These are phyloP conservation scores for Pontoporia blainvillei DNA, from an alignment of 2,113 vertebrate species.

Conservation along the genomic window DNA sequence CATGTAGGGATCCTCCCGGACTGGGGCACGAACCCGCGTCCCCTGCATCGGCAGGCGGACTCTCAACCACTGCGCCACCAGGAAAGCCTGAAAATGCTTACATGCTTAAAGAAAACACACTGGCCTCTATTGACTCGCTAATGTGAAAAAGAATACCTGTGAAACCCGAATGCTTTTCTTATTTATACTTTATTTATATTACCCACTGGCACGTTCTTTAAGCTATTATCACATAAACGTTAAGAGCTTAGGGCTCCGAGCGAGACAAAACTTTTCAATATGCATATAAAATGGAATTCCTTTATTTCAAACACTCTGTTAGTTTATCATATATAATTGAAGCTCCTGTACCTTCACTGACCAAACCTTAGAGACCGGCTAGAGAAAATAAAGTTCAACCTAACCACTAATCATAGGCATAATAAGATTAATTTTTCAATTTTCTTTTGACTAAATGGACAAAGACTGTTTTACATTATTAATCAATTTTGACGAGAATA, in stretches of 20 bases:
- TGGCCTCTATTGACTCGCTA: neutral
- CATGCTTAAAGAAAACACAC: neutral
- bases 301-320: conserved; percentile 2
- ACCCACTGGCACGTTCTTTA: neutral
- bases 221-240: neutral
- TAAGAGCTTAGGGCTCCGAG: neutral
- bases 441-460: neutral
- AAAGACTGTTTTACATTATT: neutral
- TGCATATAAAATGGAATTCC: neutral
- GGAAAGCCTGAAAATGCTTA: no score
- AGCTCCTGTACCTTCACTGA: neutral
- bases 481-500: neutral
- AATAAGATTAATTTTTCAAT: neutral
- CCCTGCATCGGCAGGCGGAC: no score
- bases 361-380: neutral
- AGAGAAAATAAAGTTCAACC: neutral
- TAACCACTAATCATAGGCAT: neutral
- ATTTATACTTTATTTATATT: neutral
- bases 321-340: neutral
- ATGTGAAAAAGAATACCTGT: neutral
- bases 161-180: neutral
- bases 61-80: no score
- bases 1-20: no score
- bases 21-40: no score
- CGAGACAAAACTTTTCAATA: neutral